These are phyloP conservation scores for Loripinus fragilis DNA, from an alignment of 2,888 invertebrate genomes.

Conservation along the genomic window DNA sequence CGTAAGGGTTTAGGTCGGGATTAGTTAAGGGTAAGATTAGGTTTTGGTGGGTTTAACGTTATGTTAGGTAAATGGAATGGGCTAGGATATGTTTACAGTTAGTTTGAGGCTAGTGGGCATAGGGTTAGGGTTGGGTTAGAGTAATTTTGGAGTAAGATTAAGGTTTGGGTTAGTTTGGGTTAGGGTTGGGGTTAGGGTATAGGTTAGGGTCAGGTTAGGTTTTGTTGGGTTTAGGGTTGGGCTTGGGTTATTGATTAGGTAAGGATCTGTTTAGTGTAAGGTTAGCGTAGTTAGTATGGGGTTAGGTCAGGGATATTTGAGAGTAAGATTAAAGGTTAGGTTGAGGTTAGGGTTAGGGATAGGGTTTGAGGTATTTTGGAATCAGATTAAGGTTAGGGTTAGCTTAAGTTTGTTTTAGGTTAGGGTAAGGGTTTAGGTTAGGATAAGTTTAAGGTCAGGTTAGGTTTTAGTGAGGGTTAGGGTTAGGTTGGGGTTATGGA, in stretches of 20 bases:
- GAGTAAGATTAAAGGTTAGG: constrained; percentile 55
- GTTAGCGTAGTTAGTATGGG: constrained; percentile 61
- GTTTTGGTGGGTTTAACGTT: constrained; percentile 39
- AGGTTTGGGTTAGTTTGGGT: constrained; percentile 56
- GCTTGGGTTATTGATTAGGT: constrained; percentile 56
- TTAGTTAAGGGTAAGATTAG: constrained; percentile 58
- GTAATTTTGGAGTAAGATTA: constrained; percentile 3
- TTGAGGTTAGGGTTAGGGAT: constrained; percentile 53
- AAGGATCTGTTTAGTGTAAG: constrained; percentile 59
- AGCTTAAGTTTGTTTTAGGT: constrained; percentile 58
- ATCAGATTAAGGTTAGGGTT: constrained; percentile 60
- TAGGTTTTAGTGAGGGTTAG: constrained; percentile 52
- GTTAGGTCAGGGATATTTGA: constrained; percentile 54
- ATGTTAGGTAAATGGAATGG: constrained; percentile 40
- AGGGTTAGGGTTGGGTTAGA: constrained; percentile 27
- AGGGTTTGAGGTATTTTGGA: constrained; percentile 63
- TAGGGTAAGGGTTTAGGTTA: constrained; percentile 37
- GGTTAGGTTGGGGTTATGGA: constrained; percentile 46
- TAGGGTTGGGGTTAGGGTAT: constrained; percentile 59
- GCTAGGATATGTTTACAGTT: constrained; percentile 24
- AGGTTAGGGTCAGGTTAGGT: constrained; percentile 58
- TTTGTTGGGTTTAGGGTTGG: constrained; percentile 50
- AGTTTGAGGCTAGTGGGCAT: constrained; percentile 31
- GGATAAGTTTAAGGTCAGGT: constrained; percentile 35
- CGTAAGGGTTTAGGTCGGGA: constrained; percentile 42